Conservation (phyloP, 2,888 invertebrate genomes). For the Drosophila kokeensis region DNA sequence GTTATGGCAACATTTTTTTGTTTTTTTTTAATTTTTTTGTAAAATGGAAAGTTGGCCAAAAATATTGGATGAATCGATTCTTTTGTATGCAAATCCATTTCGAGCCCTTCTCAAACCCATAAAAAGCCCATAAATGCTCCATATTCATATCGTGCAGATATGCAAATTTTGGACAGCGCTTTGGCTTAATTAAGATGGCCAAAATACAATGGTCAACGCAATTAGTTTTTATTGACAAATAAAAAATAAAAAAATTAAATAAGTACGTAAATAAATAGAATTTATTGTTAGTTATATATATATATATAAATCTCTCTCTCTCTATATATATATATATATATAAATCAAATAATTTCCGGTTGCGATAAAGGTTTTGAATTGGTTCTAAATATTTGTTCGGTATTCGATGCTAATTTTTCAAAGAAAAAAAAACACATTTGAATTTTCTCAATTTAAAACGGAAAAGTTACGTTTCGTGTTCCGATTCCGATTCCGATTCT, state of each 20-base stretch:
- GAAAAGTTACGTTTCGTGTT: neutral
- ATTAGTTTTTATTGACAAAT: neutral
- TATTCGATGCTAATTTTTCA: neutral
- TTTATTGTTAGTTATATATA: neutral
- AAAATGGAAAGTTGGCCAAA: conserved; percentile 52
- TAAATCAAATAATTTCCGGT: neutral
- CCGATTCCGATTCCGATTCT: neutral
- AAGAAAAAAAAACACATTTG: neutral
- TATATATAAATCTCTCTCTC: too few relatives aligned
- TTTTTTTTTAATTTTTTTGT: conserved; percentile 7
- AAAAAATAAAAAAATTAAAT: neutral
- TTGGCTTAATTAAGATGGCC: conserved; percentile 35
- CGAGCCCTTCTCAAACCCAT: conserved; percentile 15
- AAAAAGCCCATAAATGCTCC: conserved; percentile 36
- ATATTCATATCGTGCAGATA: conserved; percentile 25
- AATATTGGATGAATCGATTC: conserved; percentile 8
- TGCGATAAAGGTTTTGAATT: neutral
- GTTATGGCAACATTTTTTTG: neutral
- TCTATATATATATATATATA: too few relatives aligned
- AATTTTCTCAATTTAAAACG: neutral
- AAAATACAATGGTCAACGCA: neutral
- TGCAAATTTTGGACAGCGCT: conserved; percentile 29
- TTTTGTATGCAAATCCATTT: conserved; percentile 42
- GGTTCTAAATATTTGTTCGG: neutral
- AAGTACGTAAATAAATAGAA: neutral